Conservation (phyloP, 2,797 vertebrate genomes). For the Tokudaia tokunoshimensis region DNA sequence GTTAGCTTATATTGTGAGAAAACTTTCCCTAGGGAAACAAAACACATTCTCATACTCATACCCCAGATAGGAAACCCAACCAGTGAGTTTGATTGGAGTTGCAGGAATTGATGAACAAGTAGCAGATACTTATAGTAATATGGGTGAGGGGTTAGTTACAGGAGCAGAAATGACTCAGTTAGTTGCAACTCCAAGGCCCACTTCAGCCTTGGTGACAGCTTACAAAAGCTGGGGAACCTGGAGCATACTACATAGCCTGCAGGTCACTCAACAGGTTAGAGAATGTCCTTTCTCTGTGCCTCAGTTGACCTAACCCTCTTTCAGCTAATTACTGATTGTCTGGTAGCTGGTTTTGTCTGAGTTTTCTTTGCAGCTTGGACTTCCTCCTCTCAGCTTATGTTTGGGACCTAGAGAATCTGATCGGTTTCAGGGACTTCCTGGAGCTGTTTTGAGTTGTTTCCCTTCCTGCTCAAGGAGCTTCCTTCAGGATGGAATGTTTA, state of each 20-base stretch:
- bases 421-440: neutral
- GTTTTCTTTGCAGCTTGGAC: neutral
- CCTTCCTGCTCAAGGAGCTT: neutral
- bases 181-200: neutral
- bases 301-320: neutral
- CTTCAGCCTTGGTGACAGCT: neutral
- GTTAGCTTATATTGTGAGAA: neutral
- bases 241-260: no score
- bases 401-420: neutral
- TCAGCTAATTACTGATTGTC: neutral
- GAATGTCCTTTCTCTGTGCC: no score
- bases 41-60: neutral
- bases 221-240: neutral
- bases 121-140: neutral
- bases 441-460: constrained; percentile 10
- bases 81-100: neutral
- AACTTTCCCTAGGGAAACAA: neutral
- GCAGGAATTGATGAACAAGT: neutral
- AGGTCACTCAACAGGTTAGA: neutral
- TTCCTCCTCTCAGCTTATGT: neutral
- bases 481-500: neutral
- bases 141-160: neutral
- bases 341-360: neutral
- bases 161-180: neutral
- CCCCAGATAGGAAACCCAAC: neutral